Evolutionary conservation across 2,113 vertebrate genomes (phyloP).

Genomic region (Brienomyrus longianalis): DNA sequence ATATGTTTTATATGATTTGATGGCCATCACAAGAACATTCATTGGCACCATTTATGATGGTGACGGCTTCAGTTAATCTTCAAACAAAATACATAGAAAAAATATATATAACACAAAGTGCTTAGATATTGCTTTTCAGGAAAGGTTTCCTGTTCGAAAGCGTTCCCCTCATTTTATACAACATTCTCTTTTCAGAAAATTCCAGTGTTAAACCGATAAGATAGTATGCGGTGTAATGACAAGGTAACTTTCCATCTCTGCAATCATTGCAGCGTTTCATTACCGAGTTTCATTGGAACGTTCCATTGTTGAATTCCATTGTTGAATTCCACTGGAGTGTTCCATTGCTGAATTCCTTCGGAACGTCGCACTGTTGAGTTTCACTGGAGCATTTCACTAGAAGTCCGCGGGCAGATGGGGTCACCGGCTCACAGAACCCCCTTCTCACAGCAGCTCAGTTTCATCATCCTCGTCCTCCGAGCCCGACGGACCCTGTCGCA

Average conservation of each 20-base stretch:
- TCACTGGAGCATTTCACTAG: background rate
- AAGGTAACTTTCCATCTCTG: background rate
- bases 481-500: slow-evolving; percentile 91
- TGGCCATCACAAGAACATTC: slow-evolving; percentile 41
- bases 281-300: background rate
- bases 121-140: slow-evolving; percentile 36
- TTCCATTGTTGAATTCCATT: background rate
- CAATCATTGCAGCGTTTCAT: background rate
- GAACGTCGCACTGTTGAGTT: slow-evolving; percentile 3
- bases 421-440: background rate
- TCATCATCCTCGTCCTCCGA: slow-evolving; percentile 93
- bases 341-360: background rate
- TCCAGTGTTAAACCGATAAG: background rate
- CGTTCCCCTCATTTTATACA: background rate
- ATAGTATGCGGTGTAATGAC: background rate
- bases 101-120: slow-evolving; percentile 15
- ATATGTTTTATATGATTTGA: slow-evolving; percentile 19
- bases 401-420: background rate
- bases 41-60: slow-evolving; percentile 21
- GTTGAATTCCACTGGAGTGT: background rate
- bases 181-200: background rate
- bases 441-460: slow-evolving; percentile 75
- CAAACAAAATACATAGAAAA: background rate
- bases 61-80: background rate
- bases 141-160: background rate